phyloP scores from a whole-genome alignment of 2,113 vertebrate genomes.

The Aix galericulata region DNA sequence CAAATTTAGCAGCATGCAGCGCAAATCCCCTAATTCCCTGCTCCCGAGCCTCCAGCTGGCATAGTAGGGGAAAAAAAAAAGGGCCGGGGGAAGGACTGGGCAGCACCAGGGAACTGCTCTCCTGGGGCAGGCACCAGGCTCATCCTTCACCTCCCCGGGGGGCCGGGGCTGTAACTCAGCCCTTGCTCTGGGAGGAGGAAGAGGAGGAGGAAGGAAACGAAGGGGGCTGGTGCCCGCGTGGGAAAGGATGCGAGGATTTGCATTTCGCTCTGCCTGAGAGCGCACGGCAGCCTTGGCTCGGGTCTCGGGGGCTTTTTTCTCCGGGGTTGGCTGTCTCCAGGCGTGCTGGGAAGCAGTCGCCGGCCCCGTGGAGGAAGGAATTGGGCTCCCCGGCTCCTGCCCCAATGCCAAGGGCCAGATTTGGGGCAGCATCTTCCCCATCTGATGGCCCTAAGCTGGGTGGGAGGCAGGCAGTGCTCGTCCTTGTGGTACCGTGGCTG shows the following conservation, averaged over 20 bases:
- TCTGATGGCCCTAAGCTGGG: accelerated
- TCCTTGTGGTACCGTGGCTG: neutral
- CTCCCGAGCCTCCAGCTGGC: conserved; percentile 52
- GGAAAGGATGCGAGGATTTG: neutral
- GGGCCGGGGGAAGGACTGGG: neutral
- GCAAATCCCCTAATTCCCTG: conserved; percentile 76
- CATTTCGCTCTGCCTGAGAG: neutral
- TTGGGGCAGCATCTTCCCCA: neutral
- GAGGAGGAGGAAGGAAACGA: conserved; percentile 7
- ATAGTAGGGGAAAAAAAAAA: neutral
- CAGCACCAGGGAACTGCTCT: neutral
- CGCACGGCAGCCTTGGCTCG: neutral
- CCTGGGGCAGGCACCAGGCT: conserved; percentile 9
- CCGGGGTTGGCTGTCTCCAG: neutral
- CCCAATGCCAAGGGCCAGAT: neutral
- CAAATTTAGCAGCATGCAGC: conserved; percentile 88
- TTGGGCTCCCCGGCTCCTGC: neutral
- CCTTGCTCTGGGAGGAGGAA: neutral
- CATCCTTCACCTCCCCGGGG: neutral
- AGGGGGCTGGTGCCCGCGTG: neutral
- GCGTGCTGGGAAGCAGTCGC: neutral
- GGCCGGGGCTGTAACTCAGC: neutral
- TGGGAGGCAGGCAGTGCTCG: neutral
- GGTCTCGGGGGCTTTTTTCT: neutral
- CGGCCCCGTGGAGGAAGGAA: neutral